Evolutionary conservation across 2,113 vertebrate genomes (phyloP), one percentile per base, ranked within the genome.

Genomic region (Apeltes quadracus): DNA sequence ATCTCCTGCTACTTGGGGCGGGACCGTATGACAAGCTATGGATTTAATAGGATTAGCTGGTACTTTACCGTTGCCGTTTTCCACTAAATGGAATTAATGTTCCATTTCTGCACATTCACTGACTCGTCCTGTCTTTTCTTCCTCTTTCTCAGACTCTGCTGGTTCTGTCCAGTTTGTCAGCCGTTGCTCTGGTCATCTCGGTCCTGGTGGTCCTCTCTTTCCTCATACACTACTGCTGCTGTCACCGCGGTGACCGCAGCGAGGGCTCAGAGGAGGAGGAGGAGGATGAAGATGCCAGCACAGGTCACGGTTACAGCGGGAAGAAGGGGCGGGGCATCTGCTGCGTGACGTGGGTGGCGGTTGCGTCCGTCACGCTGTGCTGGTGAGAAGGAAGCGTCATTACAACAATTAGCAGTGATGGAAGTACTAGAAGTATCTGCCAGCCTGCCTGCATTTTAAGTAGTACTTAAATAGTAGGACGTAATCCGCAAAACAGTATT

Each of bases 221-320:
- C 93, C 95, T 97, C 88, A 95, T 96, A 84, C 94, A 95, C 89
- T 97, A 95, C 91, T 97, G 96, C 92, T 95, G 94, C 91, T 94
- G 93, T 89, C 93, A 90, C 85, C 92, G 92, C 43, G 89, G 92
- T 7, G 92, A 94, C 74, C 86, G 88, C 46, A 89, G 85, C 36
- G 92, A 92, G 46, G 94, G 94, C 65, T 91, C 91, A 4, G 91
- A 95, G 70, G 94, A 95, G 3, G 95, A 95, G 53, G 94, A 95
- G 43, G 95, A 94, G 41, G 87, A 94, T 36, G 94, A 94, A 53
- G 92, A 94, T 53, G 88, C 84, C 66, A 93, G 92, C 82, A 92
- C 92, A 7, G 93, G 91, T 82, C 94, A 92, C 61, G 93, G 93
- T 72, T 94, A 94, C 77, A 83, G 91, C 11, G 91, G 91, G 22